Conservation (phyloP, 2,888 invertebrate species). For the Microplitis manilae region DNA sequence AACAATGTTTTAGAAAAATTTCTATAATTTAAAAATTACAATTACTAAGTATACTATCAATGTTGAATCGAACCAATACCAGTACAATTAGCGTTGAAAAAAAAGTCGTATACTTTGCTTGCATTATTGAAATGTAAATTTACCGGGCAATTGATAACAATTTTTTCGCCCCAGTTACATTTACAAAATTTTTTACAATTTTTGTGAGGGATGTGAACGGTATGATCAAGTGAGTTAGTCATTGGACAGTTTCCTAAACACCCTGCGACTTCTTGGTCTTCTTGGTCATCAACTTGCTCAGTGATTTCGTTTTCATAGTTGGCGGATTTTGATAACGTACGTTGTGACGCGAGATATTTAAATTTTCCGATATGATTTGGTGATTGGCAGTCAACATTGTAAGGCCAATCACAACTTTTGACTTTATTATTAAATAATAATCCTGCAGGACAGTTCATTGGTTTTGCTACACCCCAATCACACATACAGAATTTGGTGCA, state of each 20-base stretch:
- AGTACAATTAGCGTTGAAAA: neutral
- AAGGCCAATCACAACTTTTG: no score
- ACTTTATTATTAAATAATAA: no score
- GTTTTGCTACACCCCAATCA: neutral
- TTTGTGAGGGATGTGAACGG: neutral
- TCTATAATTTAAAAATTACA: no score
- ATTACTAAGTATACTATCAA: neutral
- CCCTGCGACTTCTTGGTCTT: neutral
- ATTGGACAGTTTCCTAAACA: neutral
- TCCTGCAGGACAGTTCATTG: no score
- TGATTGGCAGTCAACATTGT: no score
- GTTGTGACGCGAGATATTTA: no score
- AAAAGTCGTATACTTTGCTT: neutral
- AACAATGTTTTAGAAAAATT: no score
- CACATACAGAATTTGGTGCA: neutral
- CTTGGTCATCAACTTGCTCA: no score
- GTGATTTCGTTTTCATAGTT: no score
- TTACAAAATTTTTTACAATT: neutral
- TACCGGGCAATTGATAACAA: neutral
- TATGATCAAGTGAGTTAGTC: neutral
- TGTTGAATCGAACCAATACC: neutral
- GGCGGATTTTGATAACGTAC: no score
- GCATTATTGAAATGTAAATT: neutral
- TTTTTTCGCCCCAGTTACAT: neutral
- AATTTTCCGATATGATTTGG: no score